Base-by-base conservation (phyloP, 2,888 invertebrate species). In the Microctonus hyperodae region DNA sequence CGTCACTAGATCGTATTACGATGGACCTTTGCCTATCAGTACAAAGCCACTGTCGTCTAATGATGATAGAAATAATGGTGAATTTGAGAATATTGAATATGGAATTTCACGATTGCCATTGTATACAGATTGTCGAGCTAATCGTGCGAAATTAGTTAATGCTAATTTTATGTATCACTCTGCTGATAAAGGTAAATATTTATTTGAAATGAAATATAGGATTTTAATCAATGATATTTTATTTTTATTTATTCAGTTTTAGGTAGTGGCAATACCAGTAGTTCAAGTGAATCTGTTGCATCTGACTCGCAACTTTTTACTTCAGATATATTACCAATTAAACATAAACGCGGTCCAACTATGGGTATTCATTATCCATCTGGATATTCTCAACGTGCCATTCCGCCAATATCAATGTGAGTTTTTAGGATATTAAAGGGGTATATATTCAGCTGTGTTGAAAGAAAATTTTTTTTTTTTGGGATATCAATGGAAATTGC, bases 271-370 rank as follows among this genome's bases (percentile, higher is more conserved):
- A 81, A 82, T 65, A 92, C 91, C 20, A 92, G 94, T 84, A 94
- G 94, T 86, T 94, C 94, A 22, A 92, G 91, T 76, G 95, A 95
- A 86, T 95, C 95, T 0, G 91, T 94, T 57, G 91, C 91, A 71
- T 91, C 91, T 67, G 82, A 82, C 67, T 80, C 81, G 20, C 80
- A 82, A 71, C 76, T 80, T 23, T 80, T 74, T 51, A 68, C 78
- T 9, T 71, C 76, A 5, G 79, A 80, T 64, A 71, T 81, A 7
- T 7, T 44, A 59, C 82, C 82, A 31, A 75, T 77, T 4, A 90
- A 90, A 79, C 87, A 86, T 73, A 88, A 89, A 82, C 86, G 89
- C 67, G 86, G 87, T 64, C 87, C 86, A 28, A 77, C 78, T 68
- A 80, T 86, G 70, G 84, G 85, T 35, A 78, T 85, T 72, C 85